Base-by-base conservation (phyloP, 2,888 invertebrate genomes). In the Diploptera punctata region DNA sequence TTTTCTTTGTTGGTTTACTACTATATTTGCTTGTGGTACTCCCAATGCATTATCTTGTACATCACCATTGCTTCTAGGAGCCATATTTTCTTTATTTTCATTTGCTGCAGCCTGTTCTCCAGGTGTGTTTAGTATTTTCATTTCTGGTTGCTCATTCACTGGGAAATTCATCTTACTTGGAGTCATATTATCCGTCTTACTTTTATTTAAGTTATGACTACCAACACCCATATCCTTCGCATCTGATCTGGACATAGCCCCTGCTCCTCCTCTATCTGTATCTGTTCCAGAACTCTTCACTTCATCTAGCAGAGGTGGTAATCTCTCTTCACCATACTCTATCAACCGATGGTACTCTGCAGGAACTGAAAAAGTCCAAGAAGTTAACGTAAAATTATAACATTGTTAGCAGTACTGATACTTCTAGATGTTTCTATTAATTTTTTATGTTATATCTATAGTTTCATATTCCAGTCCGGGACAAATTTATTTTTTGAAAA, bases 1-100 rank as follows among this genome's bases (percentile, higher is more conserved):
- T 19, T 77, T 77, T 19, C 76, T 65, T 3, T 47, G 52, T 13
- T 43, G 68, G 21, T 29, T 72, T 33, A 5, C 10, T 7, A 10
- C 33, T 33, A n/a, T n/a, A n/a, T n/a, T n/a, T n/a, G n/a, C n/a
- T n/a, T n/a, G n/a, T n/a, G 33, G 33, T 7, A 33, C 7, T 33
- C 33, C 10, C 33, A 33, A 10, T 10, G 33, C 33, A 33, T 33
- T 33, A 33, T 33, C 33, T 10, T 33, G 7, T 33, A 10, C 7
- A 33, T 5, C 5, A 5, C 5, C 5, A 33, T 5, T 10, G 5
- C 4, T 29, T 26, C 21, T 33, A 9, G 61, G 61, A 21, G 38
- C 18, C 19, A 29, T 69, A 21, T 62, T 72, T 24, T 72, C 68
- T 43, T 52, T 68, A 31, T 68, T 68, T 5, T 52, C 65, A 44